Evolutionary conservation across 1,140 invertebrate species (phyloP).

Genomic region (Atta texana): DNA sequence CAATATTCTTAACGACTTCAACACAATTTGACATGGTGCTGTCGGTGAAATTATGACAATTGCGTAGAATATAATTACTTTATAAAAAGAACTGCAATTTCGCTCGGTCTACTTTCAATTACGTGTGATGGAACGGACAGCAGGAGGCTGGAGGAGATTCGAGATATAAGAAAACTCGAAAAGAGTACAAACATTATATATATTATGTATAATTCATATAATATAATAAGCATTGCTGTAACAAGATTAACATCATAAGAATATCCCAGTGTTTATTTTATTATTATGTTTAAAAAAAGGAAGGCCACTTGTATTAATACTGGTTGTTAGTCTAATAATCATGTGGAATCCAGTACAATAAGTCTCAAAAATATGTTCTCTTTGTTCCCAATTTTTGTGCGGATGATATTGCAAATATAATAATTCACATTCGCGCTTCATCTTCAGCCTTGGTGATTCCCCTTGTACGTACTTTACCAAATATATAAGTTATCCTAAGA

Average conservation of each 20-base stretch:
- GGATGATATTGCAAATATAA: background rate
- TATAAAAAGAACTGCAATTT: background rate
- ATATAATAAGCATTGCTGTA: slow-evolving; percentile 71
- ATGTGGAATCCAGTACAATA: slow-evolving; percentile 68
- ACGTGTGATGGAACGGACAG: background rate
- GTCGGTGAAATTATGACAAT: background rate
- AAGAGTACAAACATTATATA: slow-evolving; percentile 75
- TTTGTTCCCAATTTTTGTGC: slow-evolving; percentile 15
- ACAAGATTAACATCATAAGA: slow-evolving; percentile 70
- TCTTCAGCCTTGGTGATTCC: background rate
- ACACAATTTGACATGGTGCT: background rate
- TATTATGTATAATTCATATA: slow-evolving; percentile 63
- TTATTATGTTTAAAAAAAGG: slow-evolving; percentile 64
- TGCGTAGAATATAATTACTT: background rate
- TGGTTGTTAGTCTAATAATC: slow-evolving; percentile 75
- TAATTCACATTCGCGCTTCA: background rate
- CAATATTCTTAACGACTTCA: background rate
- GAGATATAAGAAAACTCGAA: slow-evolving; percentile 29
- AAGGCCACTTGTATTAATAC: slow-evolving; percentile 79
- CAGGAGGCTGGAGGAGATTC: background rate
- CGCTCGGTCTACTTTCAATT: background rate
- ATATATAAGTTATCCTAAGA: slow-evolving; percentile 44
- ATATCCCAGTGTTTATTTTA: slow-evolving; percentile 33
- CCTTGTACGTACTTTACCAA: slow-evolving; percentile 42
- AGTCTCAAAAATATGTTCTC: slow-evolving; percentile 77